Base-by-base conservation (phyloP, 2,888 invertebrate genomes). In the Ectobius pallidus region DNA sequence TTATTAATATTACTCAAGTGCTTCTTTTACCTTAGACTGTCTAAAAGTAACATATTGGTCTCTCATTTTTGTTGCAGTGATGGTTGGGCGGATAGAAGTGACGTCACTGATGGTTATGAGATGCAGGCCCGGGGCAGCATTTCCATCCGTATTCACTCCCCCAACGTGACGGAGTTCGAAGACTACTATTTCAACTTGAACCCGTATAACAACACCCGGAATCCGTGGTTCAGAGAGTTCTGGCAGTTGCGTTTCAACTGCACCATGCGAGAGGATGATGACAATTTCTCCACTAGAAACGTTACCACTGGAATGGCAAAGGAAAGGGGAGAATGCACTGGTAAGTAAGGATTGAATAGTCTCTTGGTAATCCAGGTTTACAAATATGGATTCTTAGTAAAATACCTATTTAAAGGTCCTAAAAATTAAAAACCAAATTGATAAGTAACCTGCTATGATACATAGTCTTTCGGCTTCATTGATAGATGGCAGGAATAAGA, bases 221-320 rank as follows among this genome's bases (percentile, higher is more conserved):
- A 76, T 68, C 76, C 76, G n/a, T 89, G 88, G 89, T 93, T 93
- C 82, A 83, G 85, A 25, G 93, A 93, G 81, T 92, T 92, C 82
- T 93, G 93, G 93, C 89, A 92, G 81, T 83, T 86, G 75, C 87
- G 88, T 78, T 92, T 92, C 82, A 85, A 87, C 77, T 92, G 92
- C 80, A 82, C 84, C 4, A 78, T 87, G 52, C 80, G 84, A 22
- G 76, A 76, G 1, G 73, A 75, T n/a, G 72, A 44, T 16, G 61
- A 32, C 61, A 55, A 73, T 16, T 14, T 30, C 25, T 25, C 62
- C 58, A 44, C 30, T 22, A 62, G 70, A 20, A 75, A 75, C 9
- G 75, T 69, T 42, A 75, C 76, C 20, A 75, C 73, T 18, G 18
- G 20, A 25, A 73, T 76, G 25, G 70, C 69, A 6, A 75, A 73